A percentile compares a stretch with the other conserved stretches of the same genome.
phyloP scores from a whole-genome alignment of 2,113 vertebrate genomes.

The Chaetodon auriga region DNA sequence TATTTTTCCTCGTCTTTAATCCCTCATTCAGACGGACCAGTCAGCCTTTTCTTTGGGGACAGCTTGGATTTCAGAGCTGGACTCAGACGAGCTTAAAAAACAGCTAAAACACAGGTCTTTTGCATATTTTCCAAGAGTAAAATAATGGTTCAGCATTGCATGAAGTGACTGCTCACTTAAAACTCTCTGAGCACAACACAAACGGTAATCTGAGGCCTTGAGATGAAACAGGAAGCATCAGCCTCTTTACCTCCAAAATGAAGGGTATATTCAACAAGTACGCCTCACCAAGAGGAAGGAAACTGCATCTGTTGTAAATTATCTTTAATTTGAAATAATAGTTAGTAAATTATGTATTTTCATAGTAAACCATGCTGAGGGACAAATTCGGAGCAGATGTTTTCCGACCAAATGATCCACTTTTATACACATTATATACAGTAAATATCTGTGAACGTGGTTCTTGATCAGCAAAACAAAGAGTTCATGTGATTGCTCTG shows the following conservation, averaged over 20 bases:
- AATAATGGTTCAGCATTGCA: conserved; percentile 18
- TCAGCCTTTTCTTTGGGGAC: conserved; percentile 49
- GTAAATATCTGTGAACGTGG: too few species aligned
- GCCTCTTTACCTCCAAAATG: background rate
- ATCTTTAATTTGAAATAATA: background rate
- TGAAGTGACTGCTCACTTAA: conserved; percentile 26
- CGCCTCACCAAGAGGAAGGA: background rate
- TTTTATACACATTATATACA: too few species aligned
- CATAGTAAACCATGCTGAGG: too few species aligned
- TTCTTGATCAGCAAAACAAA: too few species aligned
- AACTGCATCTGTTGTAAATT: background rate
- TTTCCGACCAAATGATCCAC: background rate
- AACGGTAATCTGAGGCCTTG: background rate
- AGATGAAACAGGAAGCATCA: background rate
- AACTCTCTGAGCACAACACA: background rate
- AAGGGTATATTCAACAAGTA: background rate
- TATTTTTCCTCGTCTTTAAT: conserved; percentile 42
- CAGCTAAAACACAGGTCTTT: background rate
- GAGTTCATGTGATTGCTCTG: too few species aligned
- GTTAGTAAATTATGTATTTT: too few species aligned
- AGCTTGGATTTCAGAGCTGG: conserved; percentile 46
- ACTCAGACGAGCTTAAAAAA: background rate
- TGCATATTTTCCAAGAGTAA: background rate
- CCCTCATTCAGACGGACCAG: conserved; percentile 25
- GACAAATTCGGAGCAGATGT: background rate